These are phyloP conservation scores for Neodiprion fabricii DNA, from an alignment of 1,140 invertebrate species.

Conservation along the genomic window DNA sequence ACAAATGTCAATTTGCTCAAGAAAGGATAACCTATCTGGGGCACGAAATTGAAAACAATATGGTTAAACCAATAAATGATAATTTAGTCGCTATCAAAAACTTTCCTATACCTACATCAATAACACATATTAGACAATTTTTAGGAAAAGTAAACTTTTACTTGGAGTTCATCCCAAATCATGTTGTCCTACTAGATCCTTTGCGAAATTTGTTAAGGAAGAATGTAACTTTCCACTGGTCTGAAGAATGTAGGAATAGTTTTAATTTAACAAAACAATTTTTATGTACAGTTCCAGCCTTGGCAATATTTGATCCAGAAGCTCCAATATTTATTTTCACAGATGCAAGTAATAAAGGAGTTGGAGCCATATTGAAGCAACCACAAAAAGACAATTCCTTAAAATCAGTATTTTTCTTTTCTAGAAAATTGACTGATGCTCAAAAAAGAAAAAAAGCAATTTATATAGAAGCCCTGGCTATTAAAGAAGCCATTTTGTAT, in stretches of 20 bases:
- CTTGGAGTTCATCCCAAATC: constrained; percentile 28
- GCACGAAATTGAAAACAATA: constrained; percentile 19
- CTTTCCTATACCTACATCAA: background rate
- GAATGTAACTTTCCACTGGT: constrained; percentile 24
- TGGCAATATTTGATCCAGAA: constrained; percentile 31
- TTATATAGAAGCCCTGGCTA: background rate
- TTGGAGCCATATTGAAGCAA: too few species aligned
- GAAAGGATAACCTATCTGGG: background rate
- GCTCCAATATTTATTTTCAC: constrained; percentile 32
- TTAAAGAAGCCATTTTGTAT: background rate
- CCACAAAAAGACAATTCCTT: constrained; percentile 20
- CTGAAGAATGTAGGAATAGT: constrained; percentile 21
- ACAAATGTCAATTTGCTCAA: background rate
- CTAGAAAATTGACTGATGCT: background rate
- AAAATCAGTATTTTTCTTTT: constrained; percentile 12
- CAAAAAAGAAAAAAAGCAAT: background rate
- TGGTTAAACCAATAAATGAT: background rate
- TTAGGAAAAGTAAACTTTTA: constrained; percentile 34
- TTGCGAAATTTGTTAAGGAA: constrained; percentile 28
- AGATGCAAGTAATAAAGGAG: constrained; percentile 29
- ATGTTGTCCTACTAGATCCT: constrained; percentile 23
- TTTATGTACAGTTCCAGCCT: constrained; percentile 21
- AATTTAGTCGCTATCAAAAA: background rate
- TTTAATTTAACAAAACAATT: constrained; percentile 26
- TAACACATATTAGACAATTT: constrained; percentile 26